Evolutionary conservation across 2,888 invertebrate genomes (phyloP), one percentile per base, ranked within the genome.

Genomic region (Oeneis ivallda): DNA sequence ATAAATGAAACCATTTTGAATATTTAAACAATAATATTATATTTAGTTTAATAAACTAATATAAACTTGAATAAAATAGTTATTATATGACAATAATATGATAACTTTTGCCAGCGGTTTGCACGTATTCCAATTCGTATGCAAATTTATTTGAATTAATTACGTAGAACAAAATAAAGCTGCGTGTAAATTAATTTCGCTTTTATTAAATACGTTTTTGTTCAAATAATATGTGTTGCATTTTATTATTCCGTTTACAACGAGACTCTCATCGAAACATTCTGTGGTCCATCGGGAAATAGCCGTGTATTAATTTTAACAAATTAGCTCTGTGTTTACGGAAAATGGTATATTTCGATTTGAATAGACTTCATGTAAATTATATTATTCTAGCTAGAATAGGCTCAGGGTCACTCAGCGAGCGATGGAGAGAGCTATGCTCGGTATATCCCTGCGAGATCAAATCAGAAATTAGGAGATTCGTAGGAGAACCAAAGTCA

Each of bases 191-290:
- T 39, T 61, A 61, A 61, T 61, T 61, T n/a, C 13, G 37, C 49
- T 13, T 49, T 47, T 49, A 50, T 60, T 37, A 39, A 60, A 60
- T 59, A 19, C 37, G 49, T 49, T 49, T 60, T 41, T 52, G 61
- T 43, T 47, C 61, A 61, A 52, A 61, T 41, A 59, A 59, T 56
- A 39, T 60, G 50, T 61, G 26, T 26, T 26, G 37, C 1, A 61
- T 61, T 61, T 61, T 52, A 61, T 61, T 61, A 61, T 56, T 56
- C 11, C n/a, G 56, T 47, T 49, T 37, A 62, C 54, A 39, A 3
- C 34, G 47, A 63, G 34, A 49, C 62, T 54, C 56, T 61, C 56
- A 62, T 32, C 56, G 50, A 52, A 65, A 57, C 56, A 52, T 62
- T 65, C 5, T 47, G 56, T 15, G 43, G 41, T 52, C 62, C 57